Base-by-base conservation (phyloP, 2,797 vertebrate species). In the Characodon lateralis region DNA sequence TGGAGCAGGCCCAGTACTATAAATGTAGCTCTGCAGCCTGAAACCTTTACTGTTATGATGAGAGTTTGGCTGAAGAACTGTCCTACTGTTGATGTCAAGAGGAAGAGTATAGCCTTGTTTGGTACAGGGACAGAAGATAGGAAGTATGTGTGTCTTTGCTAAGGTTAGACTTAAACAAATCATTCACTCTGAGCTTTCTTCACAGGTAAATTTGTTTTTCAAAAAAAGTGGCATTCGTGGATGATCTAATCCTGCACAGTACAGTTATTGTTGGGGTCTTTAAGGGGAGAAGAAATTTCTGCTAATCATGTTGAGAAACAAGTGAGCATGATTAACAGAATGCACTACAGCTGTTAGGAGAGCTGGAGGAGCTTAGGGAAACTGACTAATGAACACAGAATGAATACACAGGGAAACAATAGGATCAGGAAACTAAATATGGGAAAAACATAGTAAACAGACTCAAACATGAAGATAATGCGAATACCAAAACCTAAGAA, bases 1-100 rank as follows among this genome's bases (percentile, higher is more conserved):
- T 86, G 86, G 89, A 90, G 90, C 89, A 81, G 88, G 85, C 87
- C 87, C 90, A 87, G 82, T 85, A 76, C 85, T 87, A 80, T 85
- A 82, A 89, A 88, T 81, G 85, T 61, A 87, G 84, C 82, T 90
- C 86, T 71, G 46, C 80, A 58, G 84, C 81, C 86, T 6, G 76
- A 73, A 90, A 82, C 84, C 86, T 80, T 77, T 51, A 14, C 78
- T 88, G 76, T 79, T 85, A 88, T 22, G 78, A 74, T 81, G 84
- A 74, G 58, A 26, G 71, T 84, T 85, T 88, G 88, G 88, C 82
- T 2, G 79, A 26, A 0, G 73, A 83, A 83, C 87, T 80, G 84
- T 66, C 55, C 81, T 16, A 74, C 1, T 66, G 81, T 83, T 81
- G 80, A 76, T 58, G 48, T 82, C 83, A 65, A 68, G 75, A 81